These are phyloP conservation scores for Pseudococcus viburni DNA, from an alignment of 2,888 invertebrate genomes.

Conservation along the genomic window DNA sequence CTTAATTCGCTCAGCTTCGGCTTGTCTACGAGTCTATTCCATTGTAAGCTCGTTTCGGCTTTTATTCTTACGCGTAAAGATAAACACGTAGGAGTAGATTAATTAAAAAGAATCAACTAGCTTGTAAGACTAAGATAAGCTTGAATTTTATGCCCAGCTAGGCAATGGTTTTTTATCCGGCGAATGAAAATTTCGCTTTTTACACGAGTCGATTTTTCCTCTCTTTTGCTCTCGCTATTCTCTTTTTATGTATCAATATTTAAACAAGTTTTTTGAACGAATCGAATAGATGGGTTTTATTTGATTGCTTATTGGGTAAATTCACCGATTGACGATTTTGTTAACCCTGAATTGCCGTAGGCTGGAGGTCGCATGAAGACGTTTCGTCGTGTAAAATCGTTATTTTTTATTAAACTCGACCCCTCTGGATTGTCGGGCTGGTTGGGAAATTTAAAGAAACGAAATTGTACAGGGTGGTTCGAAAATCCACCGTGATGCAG, in stretches of 20 bases:
- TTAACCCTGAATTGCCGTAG: neutral
- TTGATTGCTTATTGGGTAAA: neutral
- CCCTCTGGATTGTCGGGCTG: neutral
- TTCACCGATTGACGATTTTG: neutral
- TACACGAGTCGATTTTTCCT: neutral
- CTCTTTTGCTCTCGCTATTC: neutral
- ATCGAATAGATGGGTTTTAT: constrained; percentile 6
- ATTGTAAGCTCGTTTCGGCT: constrained; percentile 33
- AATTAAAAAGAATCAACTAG: constrained; percentile 23
- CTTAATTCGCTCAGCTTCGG: neutral
- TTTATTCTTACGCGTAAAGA: constrained; percentile 11
- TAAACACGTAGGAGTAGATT: constrained; percentile 21
- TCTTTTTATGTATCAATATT: neutral
- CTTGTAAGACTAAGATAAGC: neutral
- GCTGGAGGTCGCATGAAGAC: neutral
- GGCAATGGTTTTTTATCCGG: neutral
- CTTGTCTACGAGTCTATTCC: neutral
- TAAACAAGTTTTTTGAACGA: neutral
- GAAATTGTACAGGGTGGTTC: no score
- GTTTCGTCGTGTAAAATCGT: neutral
- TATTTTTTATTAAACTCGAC: neutral
- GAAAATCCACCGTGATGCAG: neutral
- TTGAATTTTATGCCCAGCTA: neutral
- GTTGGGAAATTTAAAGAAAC: neutral
- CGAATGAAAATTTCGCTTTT: neutral